Conservation (phyloP, 2,113 vertebrate genomes). For the Labrus mixtus region DNA sequence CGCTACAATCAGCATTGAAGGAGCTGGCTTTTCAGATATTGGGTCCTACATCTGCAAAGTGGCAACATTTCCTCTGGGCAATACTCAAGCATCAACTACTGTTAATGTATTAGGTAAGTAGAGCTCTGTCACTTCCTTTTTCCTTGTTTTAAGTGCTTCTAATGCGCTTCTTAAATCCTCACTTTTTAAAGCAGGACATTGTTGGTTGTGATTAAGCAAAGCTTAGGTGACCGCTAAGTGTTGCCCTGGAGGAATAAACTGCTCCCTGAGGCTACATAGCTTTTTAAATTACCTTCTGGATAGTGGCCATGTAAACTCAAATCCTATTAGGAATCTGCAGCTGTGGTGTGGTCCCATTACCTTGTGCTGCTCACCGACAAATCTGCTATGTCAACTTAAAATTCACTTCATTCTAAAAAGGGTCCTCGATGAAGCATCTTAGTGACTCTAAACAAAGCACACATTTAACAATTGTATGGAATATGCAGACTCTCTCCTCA, state of each 20-base stretch:
- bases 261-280: slow-evolving; percentile 31
- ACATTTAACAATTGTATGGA: background rate
- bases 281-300: slow-evolving; percentile 51
- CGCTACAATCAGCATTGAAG: slow-evolving; percentile 90
- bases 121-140: background rate
- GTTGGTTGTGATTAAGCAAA: slow-evolving; percentile 39
- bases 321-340: slow-evolving; percentile 35
- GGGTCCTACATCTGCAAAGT: slow-evolving; percentile 96
- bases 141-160: slow-evolving; percentile 13
- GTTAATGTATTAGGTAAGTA: slow-evolving; percentile 93
- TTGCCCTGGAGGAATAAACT: slow-evolving; percentile 39
- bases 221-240: slow-evolving; percentile 32
- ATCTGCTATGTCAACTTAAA: slow-evolving; percentile 14
- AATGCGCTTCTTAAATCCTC: slow-evolving; percentile 25
- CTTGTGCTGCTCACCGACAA: slow-evolving; percentile 18
- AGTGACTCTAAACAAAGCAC: background rate
- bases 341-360: slow-evolving; percentile 18
- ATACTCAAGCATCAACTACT: slow-evolving; percentile 88
- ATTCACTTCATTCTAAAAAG: background rate
- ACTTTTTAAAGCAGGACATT: slow-evolving; percentile 20
- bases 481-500: background rate
- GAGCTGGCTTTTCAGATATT: slow-evolving; percentile 90
- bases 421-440: background rate
- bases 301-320: slow-evolving; percentile 31
- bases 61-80: slow-evolving; percentile 95